Percentiles rank a stretch among this genome's conserved stretches.
Evolutionary conservation across 2,888 invertebrate genomes (phyloP).

Genomic region (Agrochola litura): DNA sequence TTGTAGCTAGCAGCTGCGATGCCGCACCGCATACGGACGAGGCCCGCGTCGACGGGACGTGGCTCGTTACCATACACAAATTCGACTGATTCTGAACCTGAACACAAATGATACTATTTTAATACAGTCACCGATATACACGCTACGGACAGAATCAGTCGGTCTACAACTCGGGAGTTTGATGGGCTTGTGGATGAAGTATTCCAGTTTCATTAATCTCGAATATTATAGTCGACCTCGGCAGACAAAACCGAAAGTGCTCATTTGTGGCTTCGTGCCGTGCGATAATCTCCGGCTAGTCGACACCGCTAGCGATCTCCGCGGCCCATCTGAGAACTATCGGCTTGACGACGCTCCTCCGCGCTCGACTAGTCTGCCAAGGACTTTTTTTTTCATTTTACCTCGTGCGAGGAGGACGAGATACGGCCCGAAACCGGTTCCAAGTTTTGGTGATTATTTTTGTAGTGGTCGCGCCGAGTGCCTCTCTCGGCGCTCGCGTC

Average conservation of each 20-base stretch:
- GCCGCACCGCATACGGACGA: constrained; percentile 89
- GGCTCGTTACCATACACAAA: constrained; percentile 76
- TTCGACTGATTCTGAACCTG: constrained; percentile 76
- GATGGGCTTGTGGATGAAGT: constrained; percentile 69
- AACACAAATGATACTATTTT: constrained; percentile 60
- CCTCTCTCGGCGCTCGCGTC: constrained; percentile 75
- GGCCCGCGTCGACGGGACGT: constrained; percentile 87
- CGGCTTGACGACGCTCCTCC: constrained; percentile 68
- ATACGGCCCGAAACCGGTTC: constrained; percentile 84
- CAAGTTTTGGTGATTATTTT: constrained; percentile 87
- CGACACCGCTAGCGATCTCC: constrained; percentile 77
- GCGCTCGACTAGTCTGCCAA: constrained; percentile 76
- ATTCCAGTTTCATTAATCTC: constrained; percentile 61
- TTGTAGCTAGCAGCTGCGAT: constrained; percentile 86
- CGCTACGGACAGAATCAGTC: constrained; percentile 75
- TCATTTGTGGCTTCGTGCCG: constrained; percentile 71
- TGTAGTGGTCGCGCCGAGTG: constrained; percentile 79
- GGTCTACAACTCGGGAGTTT: constrained; percentile 78
- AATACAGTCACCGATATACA: constrained; percentile 44
- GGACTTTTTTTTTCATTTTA: constrained; percentile 83
- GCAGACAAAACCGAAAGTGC: constrained; percentile 67
- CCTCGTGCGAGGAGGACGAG: constrained; percentile 83
- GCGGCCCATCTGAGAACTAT: constrained; percentile 80
- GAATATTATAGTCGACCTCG: constrained; percentile 60
- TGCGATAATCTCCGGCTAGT: constrained; percentile 69